phyloP scores from a whole-genome alignment of 2,888 invertebrate species.

The Stegophylla sp. region DNA sequence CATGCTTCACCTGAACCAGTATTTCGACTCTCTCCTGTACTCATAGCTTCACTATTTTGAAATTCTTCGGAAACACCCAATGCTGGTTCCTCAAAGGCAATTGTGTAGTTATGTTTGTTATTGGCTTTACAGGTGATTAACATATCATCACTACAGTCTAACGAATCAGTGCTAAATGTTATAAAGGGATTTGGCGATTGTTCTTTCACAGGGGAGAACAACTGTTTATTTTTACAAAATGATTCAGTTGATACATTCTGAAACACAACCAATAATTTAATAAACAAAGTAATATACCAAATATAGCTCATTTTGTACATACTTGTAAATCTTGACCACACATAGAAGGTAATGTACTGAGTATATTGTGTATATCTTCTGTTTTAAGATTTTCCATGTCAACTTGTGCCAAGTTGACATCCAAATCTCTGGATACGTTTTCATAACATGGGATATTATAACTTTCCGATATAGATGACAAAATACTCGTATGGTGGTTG shows the following conservation, averaged over 20 bases:
- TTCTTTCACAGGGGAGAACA: slow-evolving; percentile 90
- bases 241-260: slow-evolving; percentile 67
- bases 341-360: slow-evolving; percentile 79
- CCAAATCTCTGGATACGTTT: slow-evolving; percentile 84
- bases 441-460: slow-evolving; percentile 79
- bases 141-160: slow-evolving; percentile 87
- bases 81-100: slow-evolving; percentile 89
- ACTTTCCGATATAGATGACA: slow-evolving; percentile 81
- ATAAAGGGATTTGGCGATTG: slow-evolving; percentile 70
- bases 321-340: slow-evolving; percentile 68
- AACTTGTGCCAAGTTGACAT: slow-evolving; percentile 91
- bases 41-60: slow-evolving; percentile 63
- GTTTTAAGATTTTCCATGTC: slow-evolving; percentile 94
- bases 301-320: slow-evolving; percentile 58
- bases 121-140: slow-evolving; percentile 85
- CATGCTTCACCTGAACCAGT: slow-evolving; percentile 58
- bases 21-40: slow-evolving; percentile 56
- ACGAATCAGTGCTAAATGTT: slow-evolving; percentile 87
- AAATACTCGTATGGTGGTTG: slow-evolving; percentile 80
- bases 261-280: slow-evolving; percentile 26
- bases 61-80: slow-evolving; percentile 77
- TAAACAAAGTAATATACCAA: slow-evolving; percentile 6
- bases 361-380: slow-evolving; percentile 86
- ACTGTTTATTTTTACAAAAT: slow-evolving; percentile 87
- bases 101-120: slow-evolving; percentile 90